These are phyloP conservation scores for Nothura maculosa DNA, from an alignment of 2,797 vertebrate genomes.

Conservation along the genomic window DNA sequence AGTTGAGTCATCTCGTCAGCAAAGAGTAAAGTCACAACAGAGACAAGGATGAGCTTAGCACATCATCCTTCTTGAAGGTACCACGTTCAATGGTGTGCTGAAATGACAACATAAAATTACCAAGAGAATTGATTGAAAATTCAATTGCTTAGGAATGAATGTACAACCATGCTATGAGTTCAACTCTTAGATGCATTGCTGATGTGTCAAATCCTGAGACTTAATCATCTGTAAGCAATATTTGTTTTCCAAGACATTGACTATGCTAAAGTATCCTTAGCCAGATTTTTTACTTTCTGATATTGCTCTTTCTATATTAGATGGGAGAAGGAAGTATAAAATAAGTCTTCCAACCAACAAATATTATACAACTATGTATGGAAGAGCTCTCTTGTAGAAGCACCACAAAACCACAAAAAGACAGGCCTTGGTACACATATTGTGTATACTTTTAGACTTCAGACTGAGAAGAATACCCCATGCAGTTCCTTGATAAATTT, in stretches of 20 bases:
- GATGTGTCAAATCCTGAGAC: not conserved
- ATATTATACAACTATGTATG: not conserved
- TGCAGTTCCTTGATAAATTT: not conserved
- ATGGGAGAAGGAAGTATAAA: not conserved
- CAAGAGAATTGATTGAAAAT: not conserved
- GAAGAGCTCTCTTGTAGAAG: not conserved
- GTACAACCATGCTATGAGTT: not conserved
- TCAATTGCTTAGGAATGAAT: not conserved
- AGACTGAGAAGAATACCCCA: not conserved
- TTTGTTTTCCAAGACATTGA: not conserved
- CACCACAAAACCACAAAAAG: not conserved
- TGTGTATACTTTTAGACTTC: not conserved
- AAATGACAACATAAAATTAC: not conserved
- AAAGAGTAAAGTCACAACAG: not conserved
- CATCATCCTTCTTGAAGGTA: not conserved
- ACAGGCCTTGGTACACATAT: not conserved
- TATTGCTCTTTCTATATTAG: not conserved
- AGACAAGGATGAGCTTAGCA: not conserved
- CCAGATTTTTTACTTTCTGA: not conserved
- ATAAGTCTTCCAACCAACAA: not conserved
- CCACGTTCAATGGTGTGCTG: fast-evolving
- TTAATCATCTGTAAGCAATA: fast-evolving
- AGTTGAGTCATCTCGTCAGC: not conserved
- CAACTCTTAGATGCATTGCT: not conserved
- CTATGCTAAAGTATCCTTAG: not conserved